A percentile compares a stretch with the other conserved stretches of the same genome.
These are phyloP conservation scores for Tyrannus savana DNA, from an alignment of 2,113 vertebrate species.

Conservation along the genomic window DNA sequence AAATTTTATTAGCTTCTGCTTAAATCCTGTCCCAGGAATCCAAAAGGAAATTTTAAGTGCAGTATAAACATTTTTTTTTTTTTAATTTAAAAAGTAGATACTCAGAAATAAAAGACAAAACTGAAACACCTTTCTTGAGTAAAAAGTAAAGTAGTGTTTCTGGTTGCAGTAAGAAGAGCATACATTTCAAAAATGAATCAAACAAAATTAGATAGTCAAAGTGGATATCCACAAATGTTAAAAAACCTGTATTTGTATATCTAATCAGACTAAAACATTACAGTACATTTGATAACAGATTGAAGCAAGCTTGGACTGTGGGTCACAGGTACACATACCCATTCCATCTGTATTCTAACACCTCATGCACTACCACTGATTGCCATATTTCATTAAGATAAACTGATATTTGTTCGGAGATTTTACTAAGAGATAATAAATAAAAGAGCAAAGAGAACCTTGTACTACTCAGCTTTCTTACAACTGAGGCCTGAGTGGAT, in stretches of 20 bases:
- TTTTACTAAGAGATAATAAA: constrained; percentile 52
- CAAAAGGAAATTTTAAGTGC: neutral
- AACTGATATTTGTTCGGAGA: constrained; percentile 1
- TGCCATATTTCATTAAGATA: constrained; percentile 20
- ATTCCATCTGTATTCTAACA: neutral
- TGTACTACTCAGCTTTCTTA: neutral
- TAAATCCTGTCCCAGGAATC: neutral
- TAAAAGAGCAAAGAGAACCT: constrained; percentile 6
- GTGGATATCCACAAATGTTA: neutral
- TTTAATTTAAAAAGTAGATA: neutral
- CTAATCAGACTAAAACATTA: neutral
- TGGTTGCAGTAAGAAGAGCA: neutral
- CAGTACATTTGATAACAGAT: neutral
- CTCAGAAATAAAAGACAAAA: neutral
- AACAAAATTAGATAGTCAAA: neutral
- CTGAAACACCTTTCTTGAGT: neutral
- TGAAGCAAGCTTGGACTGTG: neutral
- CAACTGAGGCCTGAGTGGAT: neutral
- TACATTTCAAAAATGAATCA: neutral
- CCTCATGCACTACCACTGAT: neutral
- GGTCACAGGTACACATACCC: neutral
- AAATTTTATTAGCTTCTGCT: neutral
- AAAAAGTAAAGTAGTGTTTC: neutral
- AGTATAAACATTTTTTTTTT: neutral
- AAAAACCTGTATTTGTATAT: neutral